Evolutionary conservation across 2,797 vertebrate genomes (phyloP).

Genomic region (Eupleurogrammus muticus): DNA sequence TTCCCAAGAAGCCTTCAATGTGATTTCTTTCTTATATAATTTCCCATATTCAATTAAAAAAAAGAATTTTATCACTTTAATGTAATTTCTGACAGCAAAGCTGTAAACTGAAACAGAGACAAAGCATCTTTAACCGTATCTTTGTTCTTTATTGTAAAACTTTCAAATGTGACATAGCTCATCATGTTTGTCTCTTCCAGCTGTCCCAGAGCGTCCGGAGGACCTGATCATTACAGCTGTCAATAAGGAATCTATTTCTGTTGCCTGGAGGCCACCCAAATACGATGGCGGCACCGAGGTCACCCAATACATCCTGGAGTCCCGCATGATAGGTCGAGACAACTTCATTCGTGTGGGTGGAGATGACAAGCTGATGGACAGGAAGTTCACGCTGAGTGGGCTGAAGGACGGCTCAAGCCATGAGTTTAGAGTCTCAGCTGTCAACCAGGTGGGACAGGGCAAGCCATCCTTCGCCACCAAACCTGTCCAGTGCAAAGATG

Average conservation of each 20-base stretch:
- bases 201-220: conserved; percentile 96
- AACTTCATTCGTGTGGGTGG: conserved; percentile 88
- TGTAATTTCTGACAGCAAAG: too few species aligned
- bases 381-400: conserved; percentile 89
- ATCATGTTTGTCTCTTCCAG: conserved; percentile 68
- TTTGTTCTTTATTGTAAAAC: too few species aligned
- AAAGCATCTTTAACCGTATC: too few species aligned
- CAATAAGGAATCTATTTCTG: conserved; percentile 90
- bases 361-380: conserved; percentile 91
- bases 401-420: conserved; percentile 95
- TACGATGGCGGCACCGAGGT: conserved; percentile 96
- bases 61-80: too few species aligned
- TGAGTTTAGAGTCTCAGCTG: conserved; percentile 95
- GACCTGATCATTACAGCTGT: conserved; percentile 92
- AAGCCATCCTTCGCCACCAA: conserved; percentile 97
- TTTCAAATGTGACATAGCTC: neutral
- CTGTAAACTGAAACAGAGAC: too few species aligned
- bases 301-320: conserved; percentile 92
- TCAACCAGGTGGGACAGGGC: conserved; percentile 95
- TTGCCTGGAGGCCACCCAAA: conserved; percentile 96
- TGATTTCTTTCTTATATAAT: too few species aligned
- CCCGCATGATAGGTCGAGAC: conserved; percentile 93
- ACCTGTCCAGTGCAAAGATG: conserved; percentile 96
- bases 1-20: too few species aligned
- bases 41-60: too few species aligned